phyloP scores from a whole-genome alignment of 2,113 vertebrate species.

The Microcebus lehilahytsara region DNA sequence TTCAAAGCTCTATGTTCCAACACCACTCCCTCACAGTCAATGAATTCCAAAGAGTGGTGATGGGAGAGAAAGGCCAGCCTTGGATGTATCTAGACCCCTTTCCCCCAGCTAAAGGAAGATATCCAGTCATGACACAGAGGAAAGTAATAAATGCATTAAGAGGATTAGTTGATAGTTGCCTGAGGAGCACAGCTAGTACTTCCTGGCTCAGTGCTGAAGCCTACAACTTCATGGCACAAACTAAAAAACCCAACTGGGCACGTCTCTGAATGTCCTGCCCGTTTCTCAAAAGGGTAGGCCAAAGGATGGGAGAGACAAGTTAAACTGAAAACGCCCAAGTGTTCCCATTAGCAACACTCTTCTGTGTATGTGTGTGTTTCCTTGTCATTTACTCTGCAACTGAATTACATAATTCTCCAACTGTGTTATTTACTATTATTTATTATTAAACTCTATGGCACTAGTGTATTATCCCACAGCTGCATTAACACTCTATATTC shows the following conservation, averaged over 20 bases:
- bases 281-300: not conserved
- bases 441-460: conserved; percentile 47
- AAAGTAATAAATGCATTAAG: conserved; percentile 68
- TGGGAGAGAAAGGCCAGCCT: not conserved
- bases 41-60: not conserved
- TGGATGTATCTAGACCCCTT: fast-evolving
- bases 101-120: conserved; percentile 21
- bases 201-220: not conserved
- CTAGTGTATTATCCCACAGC: conserved; percentile 16
- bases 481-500: conserved; percentile 34
- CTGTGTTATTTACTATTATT: conserved; percentile 60
- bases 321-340: not conserved
- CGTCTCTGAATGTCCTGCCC: not conserved
- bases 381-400: not conserved
- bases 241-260: not conserved
- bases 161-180: conserved; percentile 58
- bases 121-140: conserved; percentile 1
- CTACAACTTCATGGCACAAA: not conserved
- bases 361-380: not conserved
- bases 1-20: not conserved
- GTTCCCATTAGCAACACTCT: not conserved
- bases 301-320: not conserved
- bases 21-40: not conserved
- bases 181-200: not conserved
- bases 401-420: not conserved